Percentiles rank a stretch among this genome's conserved stretches.
Evolutionary conservation across 2,113 vertebrate species (phyloP).

Genomic region (Pterocles orientalis): DNA sequence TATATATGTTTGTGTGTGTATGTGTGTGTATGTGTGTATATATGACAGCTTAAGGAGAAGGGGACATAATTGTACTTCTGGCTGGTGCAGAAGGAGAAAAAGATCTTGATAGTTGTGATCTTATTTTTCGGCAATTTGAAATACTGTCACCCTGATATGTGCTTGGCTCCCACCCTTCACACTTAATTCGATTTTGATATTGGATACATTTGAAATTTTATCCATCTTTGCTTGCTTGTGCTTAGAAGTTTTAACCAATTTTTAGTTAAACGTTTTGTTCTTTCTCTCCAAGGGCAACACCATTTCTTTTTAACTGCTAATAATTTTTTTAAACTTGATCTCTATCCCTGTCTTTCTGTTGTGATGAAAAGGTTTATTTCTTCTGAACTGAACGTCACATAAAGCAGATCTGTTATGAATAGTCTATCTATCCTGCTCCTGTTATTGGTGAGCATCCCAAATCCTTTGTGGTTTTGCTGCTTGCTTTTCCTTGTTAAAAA

Average conservation of each 20-base stretch:
- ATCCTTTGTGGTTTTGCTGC: background rate
- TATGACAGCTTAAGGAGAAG: background rate
- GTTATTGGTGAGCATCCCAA: background rate
- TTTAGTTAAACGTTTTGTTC: background rate
- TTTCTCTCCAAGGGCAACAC: background rate
- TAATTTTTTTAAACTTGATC: background rate
- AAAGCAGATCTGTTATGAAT: background rate
- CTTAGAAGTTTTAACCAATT: conserved; percentile 21
- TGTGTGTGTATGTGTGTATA: background rate
- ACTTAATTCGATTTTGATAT: conserved; percentile 42
- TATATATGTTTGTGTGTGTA: background rate
- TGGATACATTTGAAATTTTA: conserved; percentile 20
- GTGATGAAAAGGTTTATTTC: background rate
- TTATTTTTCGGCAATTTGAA: background rate
- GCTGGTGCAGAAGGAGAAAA: background rate
- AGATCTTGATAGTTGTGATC: background rate
- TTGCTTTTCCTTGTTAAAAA: background rate
- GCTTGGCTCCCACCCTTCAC: conserved; percentile 9
- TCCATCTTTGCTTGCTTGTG: background rate
- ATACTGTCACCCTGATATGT: background rate
- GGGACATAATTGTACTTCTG: background rate
- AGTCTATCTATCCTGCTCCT: background rate
- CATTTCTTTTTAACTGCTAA: background rate
- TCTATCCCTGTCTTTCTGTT: background rate
- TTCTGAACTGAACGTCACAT: background rate